These are phyloP conservation scores for Kryphioiulus occultus DNA, from an alignment of 2,888 invertebrate species.

Conservation along the genomic window DNA sequence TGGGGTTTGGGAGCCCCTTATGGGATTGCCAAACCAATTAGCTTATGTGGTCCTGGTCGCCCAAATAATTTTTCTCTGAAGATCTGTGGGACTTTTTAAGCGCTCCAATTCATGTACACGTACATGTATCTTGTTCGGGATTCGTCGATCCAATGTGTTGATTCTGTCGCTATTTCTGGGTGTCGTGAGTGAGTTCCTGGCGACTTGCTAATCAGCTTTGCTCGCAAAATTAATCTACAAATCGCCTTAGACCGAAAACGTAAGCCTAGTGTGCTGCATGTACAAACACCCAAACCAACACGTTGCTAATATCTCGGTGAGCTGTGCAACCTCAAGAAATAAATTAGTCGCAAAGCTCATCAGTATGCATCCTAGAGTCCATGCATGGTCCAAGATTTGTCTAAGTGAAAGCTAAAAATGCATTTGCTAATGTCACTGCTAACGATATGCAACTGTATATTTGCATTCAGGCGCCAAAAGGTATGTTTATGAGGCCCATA, in stretches of 20 bases:
- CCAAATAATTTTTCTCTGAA: background rate
- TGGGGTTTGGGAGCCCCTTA: background rate
- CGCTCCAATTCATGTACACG: background rate
- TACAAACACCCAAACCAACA: background rate
- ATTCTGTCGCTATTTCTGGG: background rate
- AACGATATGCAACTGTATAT: too few species aligned
- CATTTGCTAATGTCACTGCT: too few species aligned
- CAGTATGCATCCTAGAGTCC: background rate
- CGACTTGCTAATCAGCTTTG: constrained; percentile 24
- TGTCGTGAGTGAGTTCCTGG: background rate
- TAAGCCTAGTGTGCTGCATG: background rate
- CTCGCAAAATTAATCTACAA: constrained; percentile 31
- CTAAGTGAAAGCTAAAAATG: background rate
- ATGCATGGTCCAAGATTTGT: too few species aligned
- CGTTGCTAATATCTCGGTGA: constrained; percentile 11
- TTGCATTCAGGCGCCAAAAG: too few species aligned
- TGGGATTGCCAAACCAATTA: background rate
- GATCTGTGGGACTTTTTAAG: background rate
- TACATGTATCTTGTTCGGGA: too few species aligned
- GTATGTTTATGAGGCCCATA: too few species aligned
- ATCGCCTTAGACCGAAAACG: background rate
- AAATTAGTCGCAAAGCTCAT: background rate
- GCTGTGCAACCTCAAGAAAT: background rate
- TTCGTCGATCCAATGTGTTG: background rate
- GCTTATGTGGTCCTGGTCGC: background rate